Base-by-base conservation (phyloP, 1,140 invertebrate species). In the Asbolus verrucosus region DNA sequence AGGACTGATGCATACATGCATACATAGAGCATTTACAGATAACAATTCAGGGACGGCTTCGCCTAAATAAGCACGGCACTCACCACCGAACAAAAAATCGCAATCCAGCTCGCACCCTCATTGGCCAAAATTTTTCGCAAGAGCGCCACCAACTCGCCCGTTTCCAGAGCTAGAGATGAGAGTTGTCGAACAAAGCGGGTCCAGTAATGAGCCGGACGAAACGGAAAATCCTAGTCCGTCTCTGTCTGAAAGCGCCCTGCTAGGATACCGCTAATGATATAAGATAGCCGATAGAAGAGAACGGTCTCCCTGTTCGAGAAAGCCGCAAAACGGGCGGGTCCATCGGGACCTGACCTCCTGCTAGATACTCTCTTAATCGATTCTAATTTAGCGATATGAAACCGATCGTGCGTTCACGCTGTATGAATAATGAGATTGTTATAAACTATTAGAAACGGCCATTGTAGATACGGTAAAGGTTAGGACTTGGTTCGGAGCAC, bases 1-100 rank as follows among this genome's bases (percentile, higher is more conserved):
- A 65, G 46, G 66, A 69, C 69, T 73, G 66, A 63, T 76, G 67
- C 69, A 74, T 74, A 72, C 73, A 75, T 75, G 72, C 67, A 73
- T 65, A 69, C 36, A 69, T 70, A 46, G 36, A 50, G 50, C 27
- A 69, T 39, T 63, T 62, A 60, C 66, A 66, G 71, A 72, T 70
- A 72, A 73, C 65, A 73, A 69, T 36, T 38, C 69, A 71, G 70
- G 67, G 69, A 15, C 62, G 70, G 54, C 36, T 62, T 63, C 50
- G 16, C 27, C 46, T 54, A 19, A 31, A 11, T 2, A 54, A 21
- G 27, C n/a, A 54, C 11, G 33, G 19, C 24, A 8, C 24, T 27
- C 24, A 8, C 24, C 24, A 8, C 24, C 24, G n/a, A n/a, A n/a
- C n/a, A n/a, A n/a, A n/a, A n/a, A n/a, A n/a, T n/a, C n/a, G n/a